Base-by-base conservation (phyloP, 1,140 invertebrate species). In the Trachelipus rathkii region DNA sequence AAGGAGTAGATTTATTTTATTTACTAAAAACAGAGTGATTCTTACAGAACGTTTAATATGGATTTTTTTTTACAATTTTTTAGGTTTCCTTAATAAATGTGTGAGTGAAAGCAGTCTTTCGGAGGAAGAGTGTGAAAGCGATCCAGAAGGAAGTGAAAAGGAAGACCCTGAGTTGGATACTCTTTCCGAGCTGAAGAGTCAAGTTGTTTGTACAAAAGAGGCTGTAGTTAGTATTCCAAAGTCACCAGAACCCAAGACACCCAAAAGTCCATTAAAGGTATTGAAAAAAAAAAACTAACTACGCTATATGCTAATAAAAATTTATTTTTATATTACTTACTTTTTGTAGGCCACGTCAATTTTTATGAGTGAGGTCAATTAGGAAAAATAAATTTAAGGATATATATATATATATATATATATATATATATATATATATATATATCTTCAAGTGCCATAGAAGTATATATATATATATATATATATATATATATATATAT, bases 41-140 rank as follows among this genome's bases (percentile, higher is more conserved):
- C 2, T 33, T 33, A 33, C 6, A 6, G 33, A 33, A 33, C 8
- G 50, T 8, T 60, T 2, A 60, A 60, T 13, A n/a, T n/a, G n/a
- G n/a, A n/a, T 33, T 33, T 33, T 33, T 6, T 6, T 3, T 15
- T 60, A 8, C 1, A 15, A 13, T 19, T 19, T 60, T 13, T 60
- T 8, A 60, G 50, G 50, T 60, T 75, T 19, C 53, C 72, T 80
- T 68, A 79, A 80, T 50, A 95, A 94, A 85, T 94, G 92, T 80
- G 92, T 90, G 9, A 94, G 92, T 0, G 93, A 94, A 82, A 94
- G 92, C 81, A 94, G 92, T 82, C 85, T 95, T 68, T 94, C 93
- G 0, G 93, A 94, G 81, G 84, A 84, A 68, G 89, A 83, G 19
- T 13, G 50, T 85, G 88, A 78, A 73, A 91, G 89, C 82, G 85